A percentile compares a stretch with the other conserved stretches of the same genome.
Evolutionary conservation across 2,113 vertebrate genomes (phyloP).

Genomic region (Gasterosteus nipponicus): DNA sequence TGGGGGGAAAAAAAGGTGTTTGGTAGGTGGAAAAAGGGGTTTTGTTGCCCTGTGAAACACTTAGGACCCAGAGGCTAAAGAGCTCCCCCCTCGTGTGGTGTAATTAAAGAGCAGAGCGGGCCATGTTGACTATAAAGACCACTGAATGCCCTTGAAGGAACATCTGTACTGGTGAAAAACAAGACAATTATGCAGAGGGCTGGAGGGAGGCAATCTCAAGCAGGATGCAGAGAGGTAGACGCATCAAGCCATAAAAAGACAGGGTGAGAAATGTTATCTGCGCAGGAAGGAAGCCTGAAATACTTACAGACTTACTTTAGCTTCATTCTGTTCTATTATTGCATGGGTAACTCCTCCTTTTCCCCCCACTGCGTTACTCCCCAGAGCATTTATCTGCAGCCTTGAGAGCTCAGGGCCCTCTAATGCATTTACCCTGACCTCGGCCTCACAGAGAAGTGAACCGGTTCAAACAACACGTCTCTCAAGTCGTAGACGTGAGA

Average conservation of each 20-base stretch:
- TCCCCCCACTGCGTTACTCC: slow-evolving; percentile 22
- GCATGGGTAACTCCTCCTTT: slow-evolving; percentile 38
- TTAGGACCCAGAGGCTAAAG: slow-evolving; percentile 65
- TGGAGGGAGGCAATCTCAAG: slow-evolving; percentile 65
- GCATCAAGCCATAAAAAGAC: slow-evolving; percentile 47
- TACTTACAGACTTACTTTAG: slow-evolving; percentile 22
- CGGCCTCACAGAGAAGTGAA: slow-evolving; percentile 46
- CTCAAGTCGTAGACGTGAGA: slow-evolving; percentile 43
- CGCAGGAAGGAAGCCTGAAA: slow-evolving; percentile 28
- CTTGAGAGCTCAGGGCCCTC: slow-evolving; percentile 68
- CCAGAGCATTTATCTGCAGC: slow-evolving; percentile 66
- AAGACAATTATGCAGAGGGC: slow-evolving; percentile 82
- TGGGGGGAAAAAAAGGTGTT: slow-evolving; percentile 29
- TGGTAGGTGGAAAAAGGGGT: slow-evolving; percentile 48
- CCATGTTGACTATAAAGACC: slow-evolving; percentile 83
- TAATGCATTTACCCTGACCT: slow-evolving; percentile 71
- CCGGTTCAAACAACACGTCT: slow-evolving; percentile 58
- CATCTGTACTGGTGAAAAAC: slow-evolving; percentile 84
- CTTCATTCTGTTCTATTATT: slow-evolving; percentile 41
- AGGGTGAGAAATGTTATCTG: slow-evolving; percentile 26
- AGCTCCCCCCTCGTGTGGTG: slow-evolving; percentile 71
- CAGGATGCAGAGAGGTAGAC: slow-evolving; percentile 52
- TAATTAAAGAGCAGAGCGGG: slow-evolving; percentile 83
- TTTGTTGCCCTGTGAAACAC: slow-evolving; percentile 48
- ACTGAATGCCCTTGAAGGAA: slow-evolving; percentile 83